Conservation (phyloP, 2,113 vertebrate genomes). For the Glareola pratincola region DNA sequence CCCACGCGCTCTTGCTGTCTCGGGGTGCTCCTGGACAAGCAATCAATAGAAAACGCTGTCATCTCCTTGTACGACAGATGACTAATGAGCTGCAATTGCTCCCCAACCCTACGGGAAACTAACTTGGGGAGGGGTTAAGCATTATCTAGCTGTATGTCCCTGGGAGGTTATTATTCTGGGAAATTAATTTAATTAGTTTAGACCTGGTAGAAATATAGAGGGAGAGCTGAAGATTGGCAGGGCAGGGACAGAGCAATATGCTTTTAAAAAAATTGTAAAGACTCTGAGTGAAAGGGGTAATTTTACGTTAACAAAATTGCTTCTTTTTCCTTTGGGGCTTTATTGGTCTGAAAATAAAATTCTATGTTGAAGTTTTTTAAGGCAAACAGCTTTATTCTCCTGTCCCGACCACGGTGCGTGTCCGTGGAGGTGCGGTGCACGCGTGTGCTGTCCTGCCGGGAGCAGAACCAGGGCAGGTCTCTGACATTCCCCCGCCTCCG, state of each 20-base stretch:
- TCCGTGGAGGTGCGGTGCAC: neutral
- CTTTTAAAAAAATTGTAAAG: constrained; percentile 12
- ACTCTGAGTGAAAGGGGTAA: neutral
- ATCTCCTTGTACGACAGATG: neutral
- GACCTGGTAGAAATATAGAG: constrained; percentile 50
- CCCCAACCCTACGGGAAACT: constrained; percentile 58
- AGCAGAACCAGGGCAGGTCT: neutral
- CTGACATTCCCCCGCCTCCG: rapidly evolving
- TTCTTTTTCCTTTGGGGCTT: neutral
- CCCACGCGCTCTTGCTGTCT: neutral
- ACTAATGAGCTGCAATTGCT: constrained; percentile 69
- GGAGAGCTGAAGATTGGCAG: constrained; percentile 40
- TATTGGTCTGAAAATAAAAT: constrained; percentile 18
- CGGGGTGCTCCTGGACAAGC: neutral
- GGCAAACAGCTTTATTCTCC: neutral
- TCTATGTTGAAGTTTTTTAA: neutral
- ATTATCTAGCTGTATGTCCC: constrained; percentile 45
- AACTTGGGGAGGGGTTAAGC: constrained; percentile 49
- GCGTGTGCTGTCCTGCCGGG: neutral
- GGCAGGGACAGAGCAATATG: constrained; percentile 3
- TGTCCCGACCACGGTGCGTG: rapidly evolving
- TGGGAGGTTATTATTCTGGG: constrained; percentile 67
- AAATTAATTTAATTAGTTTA: constrained; percentile 77
- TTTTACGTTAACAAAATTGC: neutral
- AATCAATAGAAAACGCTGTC: neutral